Evolutionary conservation across 35 echinoderm and acorn worm genomes (phyloP).

Genomic region (Ophiothrix spiculata): DNA sequence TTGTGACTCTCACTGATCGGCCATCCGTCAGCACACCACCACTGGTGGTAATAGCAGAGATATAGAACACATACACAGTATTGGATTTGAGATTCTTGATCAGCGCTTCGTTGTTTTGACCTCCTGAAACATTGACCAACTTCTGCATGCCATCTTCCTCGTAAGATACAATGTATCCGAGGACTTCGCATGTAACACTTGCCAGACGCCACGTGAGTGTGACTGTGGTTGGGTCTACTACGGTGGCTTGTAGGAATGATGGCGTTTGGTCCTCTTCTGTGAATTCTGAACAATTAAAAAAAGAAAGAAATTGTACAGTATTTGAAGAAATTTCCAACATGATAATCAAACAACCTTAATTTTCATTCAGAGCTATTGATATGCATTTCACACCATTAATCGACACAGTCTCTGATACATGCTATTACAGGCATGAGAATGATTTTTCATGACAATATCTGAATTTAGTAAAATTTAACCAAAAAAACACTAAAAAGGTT

Average conservation of each 20-base stretch:
- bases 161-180: conserved; percentile 48
- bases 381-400: too few species aligned
- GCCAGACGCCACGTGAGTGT: conserved; percentile 50
- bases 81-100: conserved; percentile 61
- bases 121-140: conserved; percentile 52
- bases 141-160: conserved; percentile 9
- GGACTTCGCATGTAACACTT: conserved; percentile 64
- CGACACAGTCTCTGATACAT: too few species aligned
- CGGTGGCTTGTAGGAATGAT: conserved; percentile 43
- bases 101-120: conserved; percentile 29
- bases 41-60: conserved; percentile 59
- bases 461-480: too few species aligned
- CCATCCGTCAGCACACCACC: conserved; percentile 8
- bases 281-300: conserved; percentile 21
- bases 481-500: too few species aligned
- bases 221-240: conserved; percentile 49
- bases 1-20: conserved; percentile 33
- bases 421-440: too few species aligned
- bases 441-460: too few species aligned
- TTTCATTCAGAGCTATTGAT: too few species aligned
- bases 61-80: conserved; percentile 64
- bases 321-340: too few species aligned
- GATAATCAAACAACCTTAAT: background rate
- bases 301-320: background rate
- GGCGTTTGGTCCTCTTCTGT: conserved; percentile 46